These are phyloP conservation scores for Scolopax mira DNA, from an alignment of 2,113 vertebrate genomes.

Conservation along the genomic window DNA sequence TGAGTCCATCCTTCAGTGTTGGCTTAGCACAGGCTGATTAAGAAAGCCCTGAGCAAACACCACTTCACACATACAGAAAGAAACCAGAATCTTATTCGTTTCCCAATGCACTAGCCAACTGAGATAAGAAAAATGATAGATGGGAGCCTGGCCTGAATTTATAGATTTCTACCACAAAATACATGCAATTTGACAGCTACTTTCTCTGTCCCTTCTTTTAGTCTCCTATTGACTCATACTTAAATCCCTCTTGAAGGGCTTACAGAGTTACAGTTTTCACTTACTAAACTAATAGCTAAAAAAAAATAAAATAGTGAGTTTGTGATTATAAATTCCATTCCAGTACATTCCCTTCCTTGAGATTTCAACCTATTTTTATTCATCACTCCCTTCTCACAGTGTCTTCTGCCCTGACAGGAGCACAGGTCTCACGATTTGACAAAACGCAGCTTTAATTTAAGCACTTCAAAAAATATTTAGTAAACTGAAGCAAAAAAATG, in stretches of 20 bases:
- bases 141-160: conserved; percentile 41
- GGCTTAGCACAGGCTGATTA: background rate
- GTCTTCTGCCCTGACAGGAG: background rate
- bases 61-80: background rate
- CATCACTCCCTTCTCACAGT: background rate
- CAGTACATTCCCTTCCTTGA: background rate
- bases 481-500: conserved; percentile 58
- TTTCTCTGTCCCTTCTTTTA: conserved; percentile 16
- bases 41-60: background rate
- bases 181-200: background rate
- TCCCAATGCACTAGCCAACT: background rate
- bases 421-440: background rate
- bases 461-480: conserved; percentile 35
- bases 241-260: conserved; percentile 32
- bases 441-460: conserved; percentile 48
- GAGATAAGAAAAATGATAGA: conserved; percentile 59
- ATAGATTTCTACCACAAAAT: conserved; percentile 45
- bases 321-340: conserved; percentile 22
- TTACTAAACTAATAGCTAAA: background rate
- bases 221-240: conserved; percentile 23
- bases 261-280: conserved; percentile 5
- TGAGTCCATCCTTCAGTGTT: background rate
- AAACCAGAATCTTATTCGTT: background rate
- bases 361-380: conserved; percentile 18
- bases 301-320: background rate